phyloP scores from a whole-genome alignment of 2,113 vertebrate genomes.

The Thamnaconus septentrionalis region DNA sequence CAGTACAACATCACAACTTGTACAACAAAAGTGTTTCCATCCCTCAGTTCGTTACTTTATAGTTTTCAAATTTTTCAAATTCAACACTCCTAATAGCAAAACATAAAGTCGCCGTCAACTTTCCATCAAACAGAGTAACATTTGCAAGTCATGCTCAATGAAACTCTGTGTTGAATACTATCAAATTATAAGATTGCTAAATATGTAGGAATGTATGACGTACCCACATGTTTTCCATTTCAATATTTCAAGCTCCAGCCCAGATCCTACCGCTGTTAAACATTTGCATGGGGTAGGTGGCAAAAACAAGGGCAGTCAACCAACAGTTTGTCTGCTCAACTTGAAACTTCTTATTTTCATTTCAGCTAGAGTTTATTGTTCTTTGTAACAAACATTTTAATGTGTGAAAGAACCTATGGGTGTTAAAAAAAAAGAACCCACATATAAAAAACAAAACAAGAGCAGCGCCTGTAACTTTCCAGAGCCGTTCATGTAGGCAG shows the following conservation, averaged over 20 bases:
- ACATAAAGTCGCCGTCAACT: neutral
- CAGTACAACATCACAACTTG: too few species aligned
- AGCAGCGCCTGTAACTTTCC: constrained; percentile 36
- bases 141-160: constrained; percentile 41
- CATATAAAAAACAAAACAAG: neutral
- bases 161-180: constrained; percentile 43
- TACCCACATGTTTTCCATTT: constrained; percentile 53
- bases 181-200: constrained; percentile 36
- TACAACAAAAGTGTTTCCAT: too few species aligned
- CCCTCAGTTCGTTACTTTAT: too few species aligned
- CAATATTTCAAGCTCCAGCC: neutral
- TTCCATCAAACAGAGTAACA: constrained; percentile 18
- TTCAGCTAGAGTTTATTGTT: constrained; percentile 24
- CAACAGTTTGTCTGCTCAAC: constrained; percentile 10
- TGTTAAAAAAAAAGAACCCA: constrained; percentile 12
- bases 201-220: constrained; percentile 31
- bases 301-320: neutral
- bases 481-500: constrained; percentile 45
- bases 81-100: too few species aligned
- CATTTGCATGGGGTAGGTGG: constrained; percentile 30
- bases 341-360: neutral
- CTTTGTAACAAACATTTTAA: constrained; percentile 22
- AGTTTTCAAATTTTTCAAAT: too few species aligned
- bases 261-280: constrained; percentile 17
- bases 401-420: constrained; percentile 31